phyloP scores from a whole-genome alignment of 2,888 invertebrate species.

The Pseudococcus longispinus region DNA sequence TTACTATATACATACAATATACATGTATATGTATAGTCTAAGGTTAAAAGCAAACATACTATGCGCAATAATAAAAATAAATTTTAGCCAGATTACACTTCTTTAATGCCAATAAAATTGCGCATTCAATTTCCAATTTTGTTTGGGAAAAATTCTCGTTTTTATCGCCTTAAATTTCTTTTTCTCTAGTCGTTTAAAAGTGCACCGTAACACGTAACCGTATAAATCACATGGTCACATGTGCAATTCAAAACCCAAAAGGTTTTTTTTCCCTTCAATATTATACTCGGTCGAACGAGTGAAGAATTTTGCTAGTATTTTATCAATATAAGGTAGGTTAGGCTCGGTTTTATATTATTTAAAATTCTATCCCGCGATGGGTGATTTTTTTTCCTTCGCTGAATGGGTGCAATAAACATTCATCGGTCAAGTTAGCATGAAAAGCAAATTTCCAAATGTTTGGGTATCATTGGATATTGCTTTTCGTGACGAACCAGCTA shows the following conservation, averaged over 20 bases:
- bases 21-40: background rate
- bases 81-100: conserved; percentile 6
- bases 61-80: conserved; percentile 30
- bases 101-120: conserved; percentile 34
- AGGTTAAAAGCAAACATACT: background rate
- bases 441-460: no score
- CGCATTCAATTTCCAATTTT: conserved; percentile 18
- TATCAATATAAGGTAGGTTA: background rate
- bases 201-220: background rate
- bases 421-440: no score
- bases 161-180: background rate
- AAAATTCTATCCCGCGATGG: no score
- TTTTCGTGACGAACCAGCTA: no score
- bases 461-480: no score
- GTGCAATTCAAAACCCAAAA: background rate
- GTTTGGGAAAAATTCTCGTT: background rate
- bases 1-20: background rate
- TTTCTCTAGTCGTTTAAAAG: background rate
- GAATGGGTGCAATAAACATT: no score
- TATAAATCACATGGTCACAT: conserved; percentile 10
- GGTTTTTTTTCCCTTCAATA: background rate
- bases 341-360: no score
- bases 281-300: background rate
- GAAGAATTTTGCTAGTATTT: background rate
- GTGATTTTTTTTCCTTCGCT: no score